Evolutionary conservation across 2,888 invertebrate genomes (phyloP).

Genomic region (Cloeon dipterum): DNA sequence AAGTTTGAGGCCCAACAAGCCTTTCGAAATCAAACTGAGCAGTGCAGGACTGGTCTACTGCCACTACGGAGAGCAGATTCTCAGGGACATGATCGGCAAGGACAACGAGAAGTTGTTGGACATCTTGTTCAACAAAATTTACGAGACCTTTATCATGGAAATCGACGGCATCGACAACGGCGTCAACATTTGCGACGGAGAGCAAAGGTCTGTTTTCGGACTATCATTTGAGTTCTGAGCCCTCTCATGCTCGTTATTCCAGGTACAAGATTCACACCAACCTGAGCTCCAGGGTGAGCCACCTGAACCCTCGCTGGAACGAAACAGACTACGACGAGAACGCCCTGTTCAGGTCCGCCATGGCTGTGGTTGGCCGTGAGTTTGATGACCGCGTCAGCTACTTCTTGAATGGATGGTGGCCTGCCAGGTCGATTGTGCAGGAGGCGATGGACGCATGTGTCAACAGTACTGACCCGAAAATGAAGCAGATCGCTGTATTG

Average conservation of each 20-base stretch:
- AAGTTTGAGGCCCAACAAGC: slow-evolving; percentile 11
- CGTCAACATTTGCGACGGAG: slow-evolving; percentile 52
- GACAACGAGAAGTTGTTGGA: not conserved
- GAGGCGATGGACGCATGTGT: slow-evolving; percentile 42
- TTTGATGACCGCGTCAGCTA: slow-evolving; percentile 41
- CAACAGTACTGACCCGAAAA: slow-evolving; percentile 4
- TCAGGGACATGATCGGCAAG: slow-evolving; percentile 28
- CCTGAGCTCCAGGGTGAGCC: slow-evolving; percentile 47
- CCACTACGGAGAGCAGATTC: slow-evolving; percentile 65
- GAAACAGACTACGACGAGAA: slow-evolving; percentile 25
- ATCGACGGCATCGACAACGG: slow-evolving; percentile 96
- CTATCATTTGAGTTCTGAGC: not conserved
- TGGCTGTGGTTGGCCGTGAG: slow-evolving; percentile 53
- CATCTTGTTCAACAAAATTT: slow-evolving; percentile 39
- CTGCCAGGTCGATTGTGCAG: slow-evolving; percentile 56
- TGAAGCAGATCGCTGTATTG: no score
- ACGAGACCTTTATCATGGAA: slow-evolving; percentile 73
- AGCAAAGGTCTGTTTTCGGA: slow-evolving; percentile 21
- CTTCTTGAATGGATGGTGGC: slow-evolving; percentile 52
- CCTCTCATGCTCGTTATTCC: not conserved
- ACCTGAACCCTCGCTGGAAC: slow-evolving; percentile 68
- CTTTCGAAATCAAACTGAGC: slow-evolving; percentile 46
- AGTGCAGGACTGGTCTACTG: slow-evolving; percentile 86
- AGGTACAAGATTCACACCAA: slow-evolving; percentile 57
- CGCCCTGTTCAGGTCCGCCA: slow-evolving; percentile 48